These are phyloP conservation scores for Caerostris darwini DNA, from an alignment of 1,140 invertebrate genomes.

Conservation along the genomic window DNA sequence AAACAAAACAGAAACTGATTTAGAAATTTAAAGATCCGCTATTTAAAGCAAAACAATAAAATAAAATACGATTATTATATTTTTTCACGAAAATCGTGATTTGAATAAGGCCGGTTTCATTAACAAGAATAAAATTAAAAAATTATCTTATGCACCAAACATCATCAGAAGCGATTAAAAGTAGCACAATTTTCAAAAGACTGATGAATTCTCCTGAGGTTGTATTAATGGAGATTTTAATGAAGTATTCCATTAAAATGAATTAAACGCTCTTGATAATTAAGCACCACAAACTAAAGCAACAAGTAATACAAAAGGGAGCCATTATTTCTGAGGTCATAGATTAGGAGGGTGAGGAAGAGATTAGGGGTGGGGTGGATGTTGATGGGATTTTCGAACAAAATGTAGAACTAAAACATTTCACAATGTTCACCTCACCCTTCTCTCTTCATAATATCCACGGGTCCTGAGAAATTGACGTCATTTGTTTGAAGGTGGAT, in stretches of 20 bases:
- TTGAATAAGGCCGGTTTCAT: no score
- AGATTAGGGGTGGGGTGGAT: no score
- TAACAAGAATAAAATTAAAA: no score
- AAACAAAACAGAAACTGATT: no score
- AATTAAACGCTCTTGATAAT: not conserved
- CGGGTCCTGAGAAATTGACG: not conserved
- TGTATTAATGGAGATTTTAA: not conserved
- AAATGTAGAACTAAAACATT: not conserved
- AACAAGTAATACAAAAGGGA: not conserved
- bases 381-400: not conserved
- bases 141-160: no score
- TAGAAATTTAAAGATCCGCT: no score
- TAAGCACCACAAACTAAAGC: not conserved
- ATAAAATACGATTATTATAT: no score
- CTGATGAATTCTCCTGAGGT: no score
- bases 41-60: no score
- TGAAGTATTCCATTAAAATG: not conserved
- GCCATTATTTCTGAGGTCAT: not conserved
- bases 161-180: no score
- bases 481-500: not conserved
- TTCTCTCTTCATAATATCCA: not conserved
- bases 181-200: no score
- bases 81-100: no score
- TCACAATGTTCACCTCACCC: not conserved
- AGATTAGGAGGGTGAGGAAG: not conserved